Percentiles rank a stretch among this genome's conserved stretches.
phyloP scores from a whole-genome alignment of 2,113 vertebrate genomes.

The Pedetes capensis region DNA sequence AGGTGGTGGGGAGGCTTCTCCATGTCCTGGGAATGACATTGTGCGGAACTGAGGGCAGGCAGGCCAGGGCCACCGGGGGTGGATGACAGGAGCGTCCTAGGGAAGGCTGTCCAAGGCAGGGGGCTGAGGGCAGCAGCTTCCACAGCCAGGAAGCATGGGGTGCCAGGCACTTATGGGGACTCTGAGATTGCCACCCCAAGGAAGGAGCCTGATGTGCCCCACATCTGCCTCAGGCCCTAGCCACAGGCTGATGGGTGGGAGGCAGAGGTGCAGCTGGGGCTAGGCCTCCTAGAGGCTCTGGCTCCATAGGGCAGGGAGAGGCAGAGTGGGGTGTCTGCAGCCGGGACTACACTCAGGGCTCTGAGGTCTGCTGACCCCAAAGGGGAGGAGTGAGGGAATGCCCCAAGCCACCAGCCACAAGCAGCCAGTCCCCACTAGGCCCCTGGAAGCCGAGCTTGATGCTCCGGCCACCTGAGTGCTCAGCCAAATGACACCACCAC shows the following conservation, averaged over 20 bases:
- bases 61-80: too few relatives aligned
- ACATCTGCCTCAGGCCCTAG: not conserved
- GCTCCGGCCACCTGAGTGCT: not conserved
- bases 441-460: not conserved
- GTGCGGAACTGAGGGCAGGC: too few relatives aligned
- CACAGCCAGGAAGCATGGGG: too few relatives aligned
- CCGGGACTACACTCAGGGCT: not conserved
- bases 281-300: too few relatives aligned
- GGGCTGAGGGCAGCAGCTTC: too few relatives aligned
- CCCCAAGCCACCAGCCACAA: not conserved
- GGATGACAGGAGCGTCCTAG: too few relatives aligned
- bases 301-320: not conserved
- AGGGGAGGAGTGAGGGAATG: not conserved
- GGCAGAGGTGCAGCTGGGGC: too few relatives aligned
- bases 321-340: not conserved
- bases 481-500: not conserved
- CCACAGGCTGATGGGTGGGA: accelerated
- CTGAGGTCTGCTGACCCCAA: not conserved
- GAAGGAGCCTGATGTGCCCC: not conserved
- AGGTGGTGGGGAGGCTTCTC: too few relatives aligned
- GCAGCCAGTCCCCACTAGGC: too few relatives aligned
- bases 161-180: too few relatives aligned
- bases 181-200: not conserved
- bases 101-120: too few relatives aligned
- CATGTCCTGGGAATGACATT: too few relatives aligned